Evolutionary conservation across 2,888 invertebrate genomes (phyloP), one percentile per base, ranked within the genome.

Genomic region (Hydropsyche betteni): DNA sequence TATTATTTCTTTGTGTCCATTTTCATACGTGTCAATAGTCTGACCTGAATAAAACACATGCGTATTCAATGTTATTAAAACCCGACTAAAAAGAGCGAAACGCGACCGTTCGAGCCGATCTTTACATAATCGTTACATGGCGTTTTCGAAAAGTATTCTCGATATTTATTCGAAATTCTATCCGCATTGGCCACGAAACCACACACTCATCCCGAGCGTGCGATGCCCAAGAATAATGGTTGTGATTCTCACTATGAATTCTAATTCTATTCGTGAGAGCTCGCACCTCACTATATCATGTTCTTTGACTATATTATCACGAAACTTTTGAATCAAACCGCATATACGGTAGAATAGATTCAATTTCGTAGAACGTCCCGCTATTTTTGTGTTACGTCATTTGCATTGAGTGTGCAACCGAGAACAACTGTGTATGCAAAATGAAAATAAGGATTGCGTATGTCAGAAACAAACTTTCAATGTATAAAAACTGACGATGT

Each of bases 231-330:
- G 64, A 64, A 64, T 64, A 64, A 64, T 64, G 64, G 36, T 12
- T n/a, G n/a, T 36, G 64, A 64, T 64, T 64, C 64, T 34, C 64
- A 64, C 64, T 64, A 64, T 64, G 64, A 64, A 64, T 64, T 64
- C 64, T 64, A 64, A 64, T 64, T 64, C 10, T 4, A 36, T 36
- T 64, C 64, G 64, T 64, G 64, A 64, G 36, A 36, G 64, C 64
- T 64, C 36, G 12, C 34, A 64, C 64, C 64, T 64, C 34, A 36
- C 36, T 36, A 64, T 64, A n/a, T 64, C 34, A 64, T 64, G 36
- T 58, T 58, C 58, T n/a, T 16, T 5, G 14, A 36, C 34, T 44
- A 10, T 44, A 44, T 24, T 64, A 64, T 36, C 64, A 36, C 36
- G 64, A 64, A 64, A 64, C 34, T 64, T n/a, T 36, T 36, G 34